Base-by-base conservation (phyloP, 2,797 vertebrate species). In the Iguana delicatissima region DNA sequence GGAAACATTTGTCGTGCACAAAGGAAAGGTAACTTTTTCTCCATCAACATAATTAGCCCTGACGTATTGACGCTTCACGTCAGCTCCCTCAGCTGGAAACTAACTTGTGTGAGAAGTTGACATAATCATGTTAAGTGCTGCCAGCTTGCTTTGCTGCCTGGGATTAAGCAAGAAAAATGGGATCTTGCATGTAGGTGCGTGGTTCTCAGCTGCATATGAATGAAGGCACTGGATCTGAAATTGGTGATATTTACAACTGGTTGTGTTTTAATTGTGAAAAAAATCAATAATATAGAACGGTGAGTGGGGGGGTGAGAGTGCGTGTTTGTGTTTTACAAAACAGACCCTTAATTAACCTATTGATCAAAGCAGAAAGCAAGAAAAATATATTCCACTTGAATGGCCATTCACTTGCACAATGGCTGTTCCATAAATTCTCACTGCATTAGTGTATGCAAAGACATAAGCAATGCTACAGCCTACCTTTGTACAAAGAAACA, bases 91-190 rank as follows among this genome's bases (percentile, higher is more conserved):
- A 94, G 92, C 96, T 96, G 95, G 94, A 91, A 96, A 95, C 94
- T 96, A 96, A 96, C 94, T 95, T 96, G 92, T 93, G 94, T 92
- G 87, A 96, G 93, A 96, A 91, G 92, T 96, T 97, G 96, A 96
- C 90, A 93, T 96, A 97, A 97, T 96, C 91, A 91, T 94, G 92
- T 95, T 97, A 97, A 97, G 89, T 95, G 93, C 90, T 97, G 94
- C 96, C 94, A 94, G 89, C 97, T 94, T 94, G 92, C 8, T 0
- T 93, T 92, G 92, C 92, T 95, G 92, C 93, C 88, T 55, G 92
- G 86, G 89, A 95, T 94, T 96, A 93, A 96, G 92, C 89, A 94
- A 95, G 95, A 95, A 95, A 96, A 97, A 96, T 93, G 14, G 57
- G 94, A 94, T 91, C 91, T 95, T 94, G 93, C 86, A 89, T 18